Base-by-base conservation (phyloP, 2,888 invertebrate genomes). In the Belgica antarctica region DNA sequence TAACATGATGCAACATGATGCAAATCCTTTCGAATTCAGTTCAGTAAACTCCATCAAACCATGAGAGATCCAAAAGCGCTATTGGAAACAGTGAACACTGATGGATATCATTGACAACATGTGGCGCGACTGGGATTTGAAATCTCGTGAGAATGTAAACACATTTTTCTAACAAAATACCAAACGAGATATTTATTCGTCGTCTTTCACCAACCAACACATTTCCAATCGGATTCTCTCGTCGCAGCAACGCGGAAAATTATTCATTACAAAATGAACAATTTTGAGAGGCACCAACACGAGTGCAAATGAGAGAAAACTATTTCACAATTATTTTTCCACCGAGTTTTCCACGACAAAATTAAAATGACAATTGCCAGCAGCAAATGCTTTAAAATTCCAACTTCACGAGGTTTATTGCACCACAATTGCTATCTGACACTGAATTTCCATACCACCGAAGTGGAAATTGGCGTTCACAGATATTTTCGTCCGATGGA, bases 91-190 rank as follows among this genome's bases (percentile, higher is more conserved):
- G 10, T 31, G 5, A 31, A 7, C 10, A 7, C 4, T 41, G 2
- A 2, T 41, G 8, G 41, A 41, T 41, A 7, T 31, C 10, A 41
- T 41, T n/a, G 41, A n/a, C 41, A 41, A 34, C 41, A 41, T 41
- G 41, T 41, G 41, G 41, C 41, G 41, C 41, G n/a, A n/a, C n/a
- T n/a, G n/a, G n/a, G n/a, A n/a, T n/a, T n/a, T 2, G 41, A 12
- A 41, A 15, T n/a, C 41, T 34, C 34, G 10, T 41, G 41, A 15
- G 41, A 41, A 41, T 41, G 41, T 41, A 41, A 41, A 41, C 41
- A 41, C 34, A 34, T 12, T 41, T 41, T 41, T 10, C 15, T 15
- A 15, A 31, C 41, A n/a, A 10, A 10, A 10, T 7, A 31, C 31
- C 12, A 41, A 2, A 4, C n/a, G 41, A 41, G 41, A 41, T 5